Percentiles rank a stretch among this genome's conserved stretches.
Evolutionary conservation across 2,888 invertebrate genomes (phyloP).

Genomic region (Parascotia fuliginaria): DNA sequence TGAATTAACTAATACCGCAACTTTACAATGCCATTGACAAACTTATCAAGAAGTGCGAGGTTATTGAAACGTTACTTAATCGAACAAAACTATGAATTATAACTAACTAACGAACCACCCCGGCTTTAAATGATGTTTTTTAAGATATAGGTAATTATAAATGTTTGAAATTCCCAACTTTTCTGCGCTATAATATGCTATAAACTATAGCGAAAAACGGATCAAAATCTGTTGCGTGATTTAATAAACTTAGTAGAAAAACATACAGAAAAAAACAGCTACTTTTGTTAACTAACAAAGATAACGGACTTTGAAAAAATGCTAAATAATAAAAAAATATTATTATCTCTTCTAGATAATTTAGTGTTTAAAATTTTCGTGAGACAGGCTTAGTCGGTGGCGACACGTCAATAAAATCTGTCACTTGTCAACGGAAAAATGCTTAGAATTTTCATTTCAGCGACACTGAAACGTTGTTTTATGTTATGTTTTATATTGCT

Average conservation of each 20-base stretch:
- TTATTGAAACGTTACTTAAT: not conserved
- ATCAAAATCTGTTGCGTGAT: too few relatives aligned
- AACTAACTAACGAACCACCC: not conserved
- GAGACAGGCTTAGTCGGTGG: conserved; percentile 67
- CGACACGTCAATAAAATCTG: conserved; percentile 73
- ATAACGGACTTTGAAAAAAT: too few relatives aligned
- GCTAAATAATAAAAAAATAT: too few relatives aligned
- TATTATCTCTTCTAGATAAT: conserved; percentile 51
- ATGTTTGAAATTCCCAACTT: too few relatives aligned
- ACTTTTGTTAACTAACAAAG: too few relatives aligned
- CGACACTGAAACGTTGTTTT: conserved; percentile 17
- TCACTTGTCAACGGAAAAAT: conserved; percentile 69
- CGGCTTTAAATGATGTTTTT: too few relatives aligned
- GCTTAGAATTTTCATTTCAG: conserved; percentile 59
- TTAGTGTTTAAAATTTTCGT: conserved; percentile 41
- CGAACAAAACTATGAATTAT: not conserved
- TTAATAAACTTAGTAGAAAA: too few relatives aligned
- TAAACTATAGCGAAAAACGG: too few relatives aligned
- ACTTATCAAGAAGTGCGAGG: conserved; percentile 1
- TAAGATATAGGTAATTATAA: too few relatives aligned
- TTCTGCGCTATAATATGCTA: too few relatives aligned
- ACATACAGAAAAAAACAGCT: too few relatives aligned
- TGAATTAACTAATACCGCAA: conserved; percentile 11
- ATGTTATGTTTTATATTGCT: conserved; percentile 2
- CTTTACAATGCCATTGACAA: conserved; percentile 13